A percentile compares a stretch with the other conserved stretches of the same genome.
Conservation (phyloP, 2,797 vertebrate genomes). For the Glyptemys insculpta region DNA sequence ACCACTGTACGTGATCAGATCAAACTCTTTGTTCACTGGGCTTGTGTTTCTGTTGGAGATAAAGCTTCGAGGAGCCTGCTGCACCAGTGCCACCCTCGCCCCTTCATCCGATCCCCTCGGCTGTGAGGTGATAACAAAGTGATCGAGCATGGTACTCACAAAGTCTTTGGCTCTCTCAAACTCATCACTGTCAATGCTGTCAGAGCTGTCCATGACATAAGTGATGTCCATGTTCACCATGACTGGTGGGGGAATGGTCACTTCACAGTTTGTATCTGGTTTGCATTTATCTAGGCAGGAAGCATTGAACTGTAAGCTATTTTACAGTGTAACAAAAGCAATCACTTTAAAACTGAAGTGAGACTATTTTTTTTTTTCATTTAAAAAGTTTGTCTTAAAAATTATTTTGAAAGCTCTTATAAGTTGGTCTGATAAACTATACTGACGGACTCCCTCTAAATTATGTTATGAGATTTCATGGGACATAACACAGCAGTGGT, state of each 20-base stretch:
- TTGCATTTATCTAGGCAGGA: constrained; percentile 86
- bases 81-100: constrained; percentile 85
- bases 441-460: background rate
- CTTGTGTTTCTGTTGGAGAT: constrained; percentile 20
- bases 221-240: constrained; percentile 84
- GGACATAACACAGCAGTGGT: background rate
- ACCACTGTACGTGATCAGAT: constrained; percentile 76
- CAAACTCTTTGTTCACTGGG: constrained; percentile 82
- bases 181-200: constrained; percentile 77
- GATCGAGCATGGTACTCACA: constrained; percentile 82
- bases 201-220: constrained; percentile 87
- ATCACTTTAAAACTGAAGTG: background rate
- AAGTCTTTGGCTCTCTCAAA: constrained; percentile 83
- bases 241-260: constrained; percentile 60
- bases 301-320: background rate
- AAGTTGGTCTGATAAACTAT: background rate
- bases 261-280: constrained; percentile 71
- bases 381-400: background rate
- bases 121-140: constrained; percentile 81
- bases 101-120: constrained; percentile 46
- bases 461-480: background rate
- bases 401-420: background rate
- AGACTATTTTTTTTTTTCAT: background rate
- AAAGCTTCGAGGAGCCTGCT: constrained; percentile 77
- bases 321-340: background rate